Evolutionary conservation across 2,797 vertebrate species (phyloP), one percentile per base, ranked within the genome.

Genomic region (Acomys russatus): DNA sequence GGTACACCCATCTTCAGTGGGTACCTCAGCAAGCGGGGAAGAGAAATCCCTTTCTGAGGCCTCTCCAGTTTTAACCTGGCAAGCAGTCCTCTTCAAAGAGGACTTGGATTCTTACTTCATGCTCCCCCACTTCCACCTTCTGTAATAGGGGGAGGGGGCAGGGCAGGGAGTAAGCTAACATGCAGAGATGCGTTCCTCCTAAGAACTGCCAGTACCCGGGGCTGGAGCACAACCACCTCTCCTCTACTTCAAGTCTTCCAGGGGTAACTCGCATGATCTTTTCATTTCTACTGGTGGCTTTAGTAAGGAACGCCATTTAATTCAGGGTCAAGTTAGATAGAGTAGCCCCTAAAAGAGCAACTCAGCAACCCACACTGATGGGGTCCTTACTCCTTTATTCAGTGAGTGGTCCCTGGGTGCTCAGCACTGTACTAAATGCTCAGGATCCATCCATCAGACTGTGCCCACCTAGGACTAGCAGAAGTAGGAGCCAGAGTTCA

Each of bases 281-380:
- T 2, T 63, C 28, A 82, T 61, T 63, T 51, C 51, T 17, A 20
- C 30, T 30, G 25, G 17, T 6, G 51, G 91, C 64, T 35, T 6
- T 11, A 11, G 64, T 25, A 12, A 30, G 23, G 14, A 35, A 9
- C 73, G 35, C n/a, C 22, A 17, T 49, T 66, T 84, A 44, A 73
- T 3, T 86, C 85, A 61, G 84, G 44, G 64, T 44, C 9, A 23
- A 61, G 64, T 25, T 23, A 14, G 2, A 63, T 23, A 14, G 2
- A 63, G 79, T 25, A 71, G 38, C 49, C 38, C 76, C 59, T 1
- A 22, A 17, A 77, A 35, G 0, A 49, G 23, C 5, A 73, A 66
- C 66, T 28, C 20, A 71, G 28, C 9, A 1, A 3, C 3, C 1
- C 4, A n/a, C 22, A 8, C 9, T 18, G 20, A 6, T 2, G 2